Percentiles rank a stretch among this genome's conserved stretches.
Conservation (phyloP, 2,797 vertebrate species). For the Eulemur coronatus region DNA sequence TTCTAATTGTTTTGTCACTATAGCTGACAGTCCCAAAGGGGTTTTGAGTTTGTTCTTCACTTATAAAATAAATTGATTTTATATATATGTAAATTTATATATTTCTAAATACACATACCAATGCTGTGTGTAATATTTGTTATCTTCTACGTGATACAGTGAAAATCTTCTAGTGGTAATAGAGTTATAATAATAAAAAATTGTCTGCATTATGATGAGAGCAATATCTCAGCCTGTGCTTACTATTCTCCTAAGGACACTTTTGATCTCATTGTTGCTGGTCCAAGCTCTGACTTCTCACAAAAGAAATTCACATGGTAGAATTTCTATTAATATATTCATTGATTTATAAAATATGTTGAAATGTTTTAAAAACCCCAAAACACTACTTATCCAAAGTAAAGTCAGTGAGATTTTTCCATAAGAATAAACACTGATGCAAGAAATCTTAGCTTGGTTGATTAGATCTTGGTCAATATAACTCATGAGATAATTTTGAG, state of each 20-base stretch:
- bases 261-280: neutral
- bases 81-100: neutral
- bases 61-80: neutral
- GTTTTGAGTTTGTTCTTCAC: slow-evolving; percentile 13
- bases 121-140: neutral
- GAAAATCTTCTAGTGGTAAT: slow-evolving; percentile 1
- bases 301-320: neutral
- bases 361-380: neutral
- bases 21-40: neutral
- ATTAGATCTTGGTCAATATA: neutral
- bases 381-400: neutral
- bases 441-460: slow-evolving; percentile 2
- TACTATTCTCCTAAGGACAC: neutral
- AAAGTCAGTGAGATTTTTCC: neutral
- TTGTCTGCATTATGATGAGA: neutral
- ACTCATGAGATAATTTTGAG: neutral
- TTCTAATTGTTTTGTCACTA: slow-evolving; percentile 45
- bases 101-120: neutral
- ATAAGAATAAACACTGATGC: neutral
- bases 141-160: neutral
- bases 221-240: neutral
- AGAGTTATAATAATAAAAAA: neutral
- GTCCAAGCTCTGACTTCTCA: neutral
- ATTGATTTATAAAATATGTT: neutral
- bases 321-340: neutral